Conservation (phyloP, 2,888 invertebrate species). For the Zelleria hepariella region DNA sequence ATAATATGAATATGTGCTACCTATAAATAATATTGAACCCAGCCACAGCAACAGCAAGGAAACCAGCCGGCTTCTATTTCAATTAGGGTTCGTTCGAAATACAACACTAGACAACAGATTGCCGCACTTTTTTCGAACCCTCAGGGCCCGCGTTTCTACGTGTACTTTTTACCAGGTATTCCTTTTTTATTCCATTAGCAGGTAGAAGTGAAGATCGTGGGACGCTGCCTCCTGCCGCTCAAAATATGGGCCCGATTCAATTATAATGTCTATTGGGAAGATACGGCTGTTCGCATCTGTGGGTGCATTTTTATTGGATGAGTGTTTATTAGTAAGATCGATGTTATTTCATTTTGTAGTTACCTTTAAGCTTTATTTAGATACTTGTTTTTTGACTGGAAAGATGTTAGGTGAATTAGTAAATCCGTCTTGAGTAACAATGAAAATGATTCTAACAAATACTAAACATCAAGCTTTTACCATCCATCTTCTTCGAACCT, state of each 20-base stretch:
- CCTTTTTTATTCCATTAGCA: constrained; percentile 38
- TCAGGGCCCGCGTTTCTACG: constrained; percentile 7
- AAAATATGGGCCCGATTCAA: constrained; percentile 50
- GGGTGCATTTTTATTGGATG: background rate
- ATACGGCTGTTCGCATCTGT: background rate
- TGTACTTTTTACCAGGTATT: constrained; percentile 14
- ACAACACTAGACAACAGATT: constrained; percentile 23
- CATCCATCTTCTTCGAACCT: background rate
- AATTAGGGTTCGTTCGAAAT: constrained; percentile 40
- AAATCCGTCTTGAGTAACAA: background rate
- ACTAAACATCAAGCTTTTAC: background rate
- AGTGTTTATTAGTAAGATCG: background rate
- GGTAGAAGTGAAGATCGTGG: constrained; percentile 23
- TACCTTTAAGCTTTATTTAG: background rate
- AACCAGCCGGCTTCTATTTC: constrained; percentile 25
- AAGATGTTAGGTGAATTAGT: too few relatives aligned
- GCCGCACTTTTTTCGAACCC: constrained; percentile 15
- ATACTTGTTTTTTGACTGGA: too few relatives aligned
- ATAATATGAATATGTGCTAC: too few relatives aligned
- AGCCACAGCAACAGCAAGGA: background rate
- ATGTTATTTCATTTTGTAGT: background rate
- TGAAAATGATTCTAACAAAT: background rate
- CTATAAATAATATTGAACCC: too few relatives aligned
- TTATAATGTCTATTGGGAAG: constrained; percentile 26
- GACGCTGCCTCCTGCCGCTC: constrained; percentile 34